Evolutionary conservation across 2,797 vertebrate genomes (phyloP).

Genomic region (Danionella dracula): DNA sequence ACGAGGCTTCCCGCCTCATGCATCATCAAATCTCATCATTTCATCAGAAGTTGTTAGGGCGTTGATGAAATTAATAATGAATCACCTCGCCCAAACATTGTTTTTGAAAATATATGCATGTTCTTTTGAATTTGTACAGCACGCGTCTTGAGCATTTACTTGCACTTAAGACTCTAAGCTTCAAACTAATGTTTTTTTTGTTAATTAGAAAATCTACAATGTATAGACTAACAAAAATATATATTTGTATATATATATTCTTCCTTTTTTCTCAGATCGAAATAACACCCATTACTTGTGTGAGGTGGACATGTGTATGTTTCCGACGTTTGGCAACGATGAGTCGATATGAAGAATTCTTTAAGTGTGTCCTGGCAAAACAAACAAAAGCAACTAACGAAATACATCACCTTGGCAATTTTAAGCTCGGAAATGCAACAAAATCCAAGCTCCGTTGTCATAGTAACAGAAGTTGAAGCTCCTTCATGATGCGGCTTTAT

Average conservation of each 20-base stretch:
- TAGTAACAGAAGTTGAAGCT: conserved; percentile 1
- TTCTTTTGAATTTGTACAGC: neutral
- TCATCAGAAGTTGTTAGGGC: neutral
- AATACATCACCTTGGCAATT: conserved; percentile 25
- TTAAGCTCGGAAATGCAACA: neutral
- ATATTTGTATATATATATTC: conserved; percentile 53
- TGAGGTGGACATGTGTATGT: conserved; percentile 68
- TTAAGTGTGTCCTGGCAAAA: neutral
- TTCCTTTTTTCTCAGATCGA: conserved; percentile 74
- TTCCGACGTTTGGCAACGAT: conserved; percentile 46
- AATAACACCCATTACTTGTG: conserved; percentile 66
- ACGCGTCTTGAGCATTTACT: conserved; percentile 54
- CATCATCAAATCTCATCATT: neutral
- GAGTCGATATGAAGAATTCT: neutral
- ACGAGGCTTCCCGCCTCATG: conserved; percentile 4
- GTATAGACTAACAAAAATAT: conserved; percentile 86
- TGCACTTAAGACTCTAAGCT: conserved; percentile 78
- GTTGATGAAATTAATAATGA: neutral
- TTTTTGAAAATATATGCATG: conserved; percentile 23
- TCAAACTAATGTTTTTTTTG: conserved; percentile 71
- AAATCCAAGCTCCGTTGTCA: conserved; percentile 4
- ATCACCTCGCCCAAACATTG: neutral
- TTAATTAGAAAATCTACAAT: conserved; percentile 82
- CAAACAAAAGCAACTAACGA: neutral
- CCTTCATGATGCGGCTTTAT: neutral